A percentile compares a stretch with the other conserved stretches of the same genome.
phyloP scores from a whole-genome alignment of 30 jellyfish, hydroid and myxozoan genomes.

The Hydra vulgaris region DNA sequence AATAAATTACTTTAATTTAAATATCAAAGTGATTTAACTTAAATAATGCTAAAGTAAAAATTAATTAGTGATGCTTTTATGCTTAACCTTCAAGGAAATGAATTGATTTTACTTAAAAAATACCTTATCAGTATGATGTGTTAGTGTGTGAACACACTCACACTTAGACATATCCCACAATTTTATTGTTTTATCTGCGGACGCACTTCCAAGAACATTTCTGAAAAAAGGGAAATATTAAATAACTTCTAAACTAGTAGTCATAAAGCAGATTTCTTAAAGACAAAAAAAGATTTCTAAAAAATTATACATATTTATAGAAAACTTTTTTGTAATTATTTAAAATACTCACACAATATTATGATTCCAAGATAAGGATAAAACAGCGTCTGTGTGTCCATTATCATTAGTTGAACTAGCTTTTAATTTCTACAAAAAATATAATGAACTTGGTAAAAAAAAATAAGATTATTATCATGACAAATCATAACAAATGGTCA shows the following conservation, averaged over 20 bases:
- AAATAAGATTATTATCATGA: no score
- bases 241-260: background rate
- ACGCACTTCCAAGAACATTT: constrained; percentile 87
- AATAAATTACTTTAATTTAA: no score
- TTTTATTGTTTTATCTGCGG: constrained; percentile 68
- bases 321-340: background rate
- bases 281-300: no score
- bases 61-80: no score
- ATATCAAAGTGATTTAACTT: no score
- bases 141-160: constrained; percentile 45
- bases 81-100: no score
- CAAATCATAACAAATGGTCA: no score
- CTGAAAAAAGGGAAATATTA: constrained; percentile 16
- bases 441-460: background rate
- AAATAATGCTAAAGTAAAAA: no score
- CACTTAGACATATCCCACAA: constrained; percentile 76
- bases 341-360: constrained; percentile 43
- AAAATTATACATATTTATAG: background rate
- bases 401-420: constrained; percentile 25
- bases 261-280: no score
- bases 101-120: background rate
- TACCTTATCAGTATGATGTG: constrained; percentile 78
- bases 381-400: constrained; percentile 83
- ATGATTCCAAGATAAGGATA: constrained; percentile 81
- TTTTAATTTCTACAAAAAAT: constrained; percentile 6